These are phyloP conservation scores for Climacteris rufus DNA, from an alignment of 2,113 vertebrate species.

Conservation along the genomic window DNA sequence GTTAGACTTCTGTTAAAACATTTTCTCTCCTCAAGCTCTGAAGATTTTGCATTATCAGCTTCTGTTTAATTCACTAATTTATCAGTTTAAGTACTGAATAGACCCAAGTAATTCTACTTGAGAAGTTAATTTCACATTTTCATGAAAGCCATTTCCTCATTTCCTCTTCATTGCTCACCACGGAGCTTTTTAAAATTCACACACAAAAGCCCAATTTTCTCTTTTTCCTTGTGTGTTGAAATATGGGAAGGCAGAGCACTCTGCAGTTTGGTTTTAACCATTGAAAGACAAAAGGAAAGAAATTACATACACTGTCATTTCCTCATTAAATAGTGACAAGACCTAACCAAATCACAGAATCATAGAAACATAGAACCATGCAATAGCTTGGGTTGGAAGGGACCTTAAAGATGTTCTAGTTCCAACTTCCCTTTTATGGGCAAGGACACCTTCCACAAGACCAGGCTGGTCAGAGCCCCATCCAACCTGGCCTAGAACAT, in stretches of 20 bases:
- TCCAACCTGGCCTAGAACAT: not conserved
- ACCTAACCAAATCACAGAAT: not conserved
- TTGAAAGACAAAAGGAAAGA: not conserved
- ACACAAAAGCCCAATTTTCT: not conserved
- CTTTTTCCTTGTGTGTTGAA: not conserved
- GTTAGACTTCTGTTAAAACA: not conserved
- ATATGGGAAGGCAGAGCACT: not conserved
- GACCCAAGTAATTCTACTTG: not conserved
- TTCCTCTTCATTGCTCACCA: not conserved
- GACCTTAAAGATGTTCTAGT: not conserved
- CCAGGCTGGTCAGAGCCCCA: not conserved
- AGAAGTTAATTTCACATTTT: not conserved
- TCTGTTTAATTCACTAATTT: not conserved
- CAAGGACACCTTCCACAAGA: not conserved
- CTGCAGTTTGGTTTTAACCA: not conserved
- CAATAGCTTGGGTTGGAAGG: not conserved
- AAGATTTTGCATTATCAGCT: not conserved
- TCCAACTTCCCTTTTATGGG: not conserved
- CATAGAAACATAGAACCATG: not conserved
- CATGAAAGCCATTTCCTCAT: not conserved
- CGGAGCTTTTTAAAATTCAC: not conserved
- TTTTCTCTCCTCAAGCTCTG: not conserved
- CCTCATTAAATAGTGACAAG: not conserved
- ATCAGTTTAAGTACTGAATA: not conserved
- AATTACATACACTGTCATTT: not conserved